Evolutionary conservation across 2,797 vertebrate genomes (phyloP).

Genomic region (Margarornis squamiger): DNA sequence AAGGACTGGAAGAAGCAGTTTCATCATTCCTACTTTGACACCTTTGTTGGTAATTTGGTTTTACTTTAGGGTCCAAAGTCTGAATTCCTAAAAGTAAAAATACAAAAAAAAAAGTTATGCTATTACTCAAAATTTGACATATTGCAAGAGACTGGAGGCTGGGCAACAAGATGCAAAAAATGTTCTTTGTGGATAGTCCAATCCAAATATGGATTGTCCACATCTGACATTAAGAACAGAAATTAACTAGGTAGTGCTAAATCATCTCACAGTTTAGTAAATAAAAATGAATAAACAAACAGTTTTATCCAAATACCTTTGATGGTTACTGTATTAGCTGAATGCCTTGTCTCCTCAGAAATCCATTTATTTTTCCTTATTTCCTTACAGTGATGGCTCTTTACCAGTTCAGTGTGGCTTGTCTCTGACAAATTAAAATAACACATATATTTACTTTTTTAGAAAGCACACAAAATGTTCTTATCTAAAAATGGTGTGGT

Average conservation of each 20-base stretch:
- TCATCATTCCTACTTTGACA: background rate
- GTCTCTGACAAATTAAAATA: background rate
- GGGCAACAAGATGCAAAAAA: background rate
- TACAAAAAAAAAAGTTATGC: background rate
- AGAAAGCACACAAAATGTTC: background rate
- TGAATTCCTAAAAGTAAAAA: background rate
- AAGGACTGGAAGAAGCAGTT: background rate
- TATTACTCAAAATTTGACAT: background rate
- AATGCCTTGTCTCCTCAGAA: background rate
- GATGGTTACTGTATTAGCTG: background rate
- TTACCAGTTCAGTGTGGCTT: background rate
- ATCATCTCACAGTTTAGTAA: background rate
- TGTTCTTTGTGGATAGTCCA: background rate
- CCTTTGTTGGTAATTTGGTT: background rate
- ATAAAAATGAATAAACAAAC: background rate
- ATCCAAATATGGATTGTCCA: background rate
- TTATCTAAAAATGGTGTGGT: background rate
- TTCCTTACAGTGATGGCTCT: background rate
- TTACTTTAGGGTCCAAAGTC: background rate
- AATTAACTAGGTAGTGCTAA: background rate
- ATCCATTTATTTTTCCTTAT: background rate
- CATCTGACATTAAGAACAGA: background rate
- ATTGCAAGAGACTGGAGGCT: background rate
- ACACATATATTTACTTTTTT: background rate
- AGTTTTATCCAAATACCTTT: background rate